Evolutionary conservation across 2,888 invertebrate genomes (phyloP).

Genomic region (Drosophila peninsularis): DNA sequence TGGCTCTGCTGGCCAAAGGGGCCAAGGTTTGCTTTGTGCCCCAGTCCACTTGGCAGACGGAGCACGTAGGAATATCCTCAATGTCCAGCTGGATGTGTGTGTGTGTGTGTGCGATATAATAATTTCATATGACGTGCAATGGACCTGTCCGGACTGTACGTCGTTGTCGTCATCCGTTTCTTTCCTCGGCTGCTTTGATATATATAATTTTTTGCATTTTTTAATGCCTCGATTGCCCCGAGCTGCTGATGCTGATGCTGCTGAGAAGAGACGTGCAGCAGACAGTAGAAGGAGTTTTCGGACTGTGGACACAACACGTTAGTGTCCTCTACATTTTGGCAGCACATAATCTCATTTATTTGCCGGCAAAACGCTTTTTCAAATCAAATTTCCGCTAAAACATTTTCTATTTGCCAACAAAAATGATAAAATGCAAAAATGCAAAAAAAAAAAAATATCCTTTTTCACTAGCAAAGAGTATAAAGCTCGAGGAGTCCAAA

Average conservation of each 20-base stretch:
- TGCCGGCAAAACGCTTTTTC: conserved; percentile 82
- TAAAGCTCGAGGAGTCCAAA: conserved; percentile 6
- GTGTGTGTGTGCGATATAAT: conserved; percentile 68
- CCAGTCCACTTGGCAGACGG: conserved; percentile 57
- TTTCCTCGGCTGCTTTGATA: conserved; percentile 72
- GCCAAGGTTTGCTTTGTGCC: conserved; percentile 47
- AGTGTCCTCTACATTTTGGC: conserved; percentile 75
- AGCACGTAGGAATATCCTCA: conserved; percentile 74
- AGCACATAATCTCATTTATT: conserved; percentile 82
- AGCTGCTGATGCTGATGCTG: conserved; percentile 19
- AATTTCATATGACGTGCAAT: conserved; percentile 78
- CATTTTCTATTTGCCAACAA: conserved; percentile 71
- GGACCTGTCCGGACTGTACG: conserved; percentile 48
- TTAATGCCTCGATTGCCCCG: conserved; percentile 78
- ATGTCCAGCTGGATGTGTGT: conserved; percentile 54
- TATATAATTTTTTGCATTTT: conserved; percentile 80
- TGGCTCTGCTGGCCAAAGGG: conserved; percentile 39
- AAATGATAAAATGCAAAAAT: conserved; percentile 49
- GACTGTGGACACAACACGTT: conserved; percentile 39
- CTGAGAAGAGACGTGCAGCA: conserved; percentile 18
- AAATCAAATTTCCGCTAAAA: conserved; percentile 83
- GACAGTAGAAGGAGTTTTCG: conserved; percentile 6
- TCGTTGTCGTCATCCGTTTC: conserved; percentile 43
- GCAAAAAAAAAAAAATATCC: conserved; percentile 22
- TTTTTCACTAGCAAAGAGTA: conserved; percentile 10